A percentile compares a stretch with the other conserved stretches of the same genome.
phyloP scores from a whole-genome alignment of 2,888 invertebrate genomes.

The Polydrusus tereticollis region DNA sequence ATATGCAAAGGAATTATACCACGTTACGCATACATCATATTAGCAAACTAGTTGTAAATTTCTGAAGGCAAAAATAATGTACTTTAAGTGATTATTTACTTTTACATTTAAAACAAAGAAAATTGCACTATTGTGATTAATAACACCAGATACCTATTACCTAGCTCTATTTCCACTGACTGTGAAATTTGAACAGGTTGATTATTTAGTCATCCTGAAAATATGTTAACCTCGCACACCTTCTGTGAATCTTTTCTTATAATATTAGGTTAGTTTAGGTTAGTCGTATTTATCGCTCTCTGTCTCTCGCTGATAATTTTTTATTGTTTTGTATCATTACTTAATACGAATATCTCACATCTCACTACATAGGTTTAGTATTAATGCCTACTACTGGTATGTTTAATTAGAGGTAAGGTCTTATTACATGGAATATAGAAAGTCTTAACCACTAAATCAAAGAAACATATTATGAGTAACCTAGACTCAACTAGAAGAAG shows the following conservation, averaged over 20 bases:
- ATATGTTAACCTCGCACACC: neutral
- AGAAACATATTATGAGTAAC: slow-evolving; percentile 5
- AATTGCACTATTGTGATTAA: neutral
- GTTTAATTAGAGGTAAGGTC: slow-evolving; percentile 7
- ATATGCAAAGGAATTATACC: too few species aligned
- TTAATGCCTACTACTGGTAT: neutral
- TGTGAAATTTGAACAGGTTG: neutral
- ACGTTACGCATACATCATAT: too few species aligned
- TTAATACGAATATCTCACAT: neutral
- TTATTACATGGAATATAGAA: slow-evolving; percentile 2
- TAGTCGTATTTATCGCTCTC: neutral
- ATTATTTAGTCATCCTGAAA: slow-evolving; percentile 2
- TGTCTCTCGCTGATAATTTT: neutral
- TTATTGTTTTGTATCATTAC: neutral
- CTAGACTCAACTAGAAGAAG: neutral
- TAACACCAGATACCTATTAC: too few species aligned
- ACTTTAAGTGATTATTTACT: slow-evolving; percentile 16
- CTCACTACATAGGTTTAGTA: neutral
- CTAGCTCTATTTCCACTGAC: neutral
- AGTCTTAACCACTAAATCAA: slow-evolving; percentile 12
- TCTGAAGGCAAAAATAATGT: slow-evolving; percentile 5
- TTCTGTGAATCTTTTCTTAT: neutral
- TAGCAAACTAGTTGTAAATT: slow-evolving; percentile 2
- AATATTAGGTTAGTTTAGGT: too few species aligned
- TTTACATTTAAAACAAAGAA: slow-evolving; percentile 26